phyloP scores from a whole-genome alignment of 2,113 vertebrate species.

The Corapipo altera region DNA sequence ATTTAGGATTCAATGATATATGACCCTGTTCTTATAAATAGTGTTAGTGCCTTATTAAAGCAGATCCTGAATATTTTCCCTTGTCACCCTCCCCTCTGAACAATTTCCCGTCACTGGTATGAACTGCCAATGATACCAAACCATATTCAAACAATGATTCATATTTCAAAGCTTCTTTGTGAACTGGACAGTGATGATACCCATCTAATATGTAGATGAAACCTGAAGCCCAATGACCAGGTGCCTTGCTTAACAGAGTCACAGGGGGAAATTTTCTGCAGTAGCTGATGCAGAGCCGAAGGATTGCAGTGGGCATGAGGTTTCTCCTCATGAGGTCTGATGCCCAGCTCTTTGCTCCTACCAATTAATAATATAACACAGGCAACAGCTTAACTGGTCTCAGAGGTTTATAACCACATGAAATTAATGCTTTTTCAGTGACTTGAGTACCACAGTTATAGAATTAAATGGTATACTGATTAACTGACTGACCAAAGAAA shows the following conservation, averaged over 20 bases:
- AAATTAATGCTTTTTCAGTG: not conserved
- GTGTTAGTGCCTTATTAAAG: slow-evolving; percentile 11
- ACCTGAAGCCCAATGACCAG: not conserved
- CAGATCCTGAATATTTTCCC: not conserved
- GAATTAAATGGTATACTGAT: not conserved
- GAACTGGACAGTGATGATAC: not conserved
- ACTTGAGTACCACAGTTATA: not conserved
- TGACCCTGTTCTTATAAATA: slow-evolving; percentile 3
- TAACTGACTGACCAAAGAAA: not conserved
- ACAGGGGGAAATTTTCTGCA: not conserved
- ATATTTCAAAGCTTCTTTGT: not conserved
- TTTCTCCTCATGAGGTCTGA: not conserved
- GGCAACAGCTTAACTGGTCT: not conserved
- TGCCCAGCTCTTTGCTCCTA: not conserved
- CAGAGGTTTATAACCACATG: not conserved
- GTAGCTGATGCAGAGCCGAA: not conserved
- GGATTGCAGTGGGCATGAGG: too few species aligned
- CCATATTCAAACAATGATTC: not conserved
- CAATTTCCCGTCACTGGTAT: not conserved
- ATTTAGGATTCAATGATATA: slow-evolving; percentile 10
- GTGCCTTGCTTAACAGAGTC: not conserved
- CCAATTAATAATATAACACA: not conserved
- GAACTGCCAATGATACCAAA: not conserved
- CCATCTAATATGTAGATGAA: not conserved
- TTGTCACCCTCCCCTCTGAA: not conserved